Base-by-base conservation (phyloP, 2,113 vertebrate genomes). In the Datnioides undecimradiatus region DNA sequence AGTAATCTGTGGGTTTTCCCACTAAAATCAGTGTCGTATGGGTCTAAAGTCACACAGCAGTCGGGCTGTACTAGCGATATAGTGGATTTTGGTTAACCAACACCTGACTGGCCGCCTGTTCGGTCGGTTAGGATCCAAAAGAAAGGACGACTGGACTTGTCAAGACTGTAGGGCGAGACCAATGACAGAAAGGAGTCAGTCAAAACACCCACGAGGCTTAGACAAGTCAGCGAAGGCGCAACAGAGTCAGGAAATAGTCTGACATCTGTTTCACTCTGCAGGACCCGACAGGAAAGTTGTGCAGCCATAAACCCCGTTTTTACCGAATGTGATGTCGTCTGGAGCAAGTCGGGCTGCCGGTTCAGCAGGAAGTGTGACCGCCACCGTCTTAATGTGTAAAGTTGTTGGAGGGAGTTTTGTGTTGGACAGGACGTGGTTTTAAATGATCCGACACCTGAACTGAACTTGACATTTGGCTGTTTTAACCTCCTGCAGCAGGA, bases 301-400 rank as follows among this genome's bases (percentile, higher is more conserved):
- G 60, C 43, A 43, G 41, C 62, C 27, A 59, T 73, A 80, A 41
- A 25, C n/a, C 1, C n/a, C 23, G 9, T 4, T 71, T 49, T 76
- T 19, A 41, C 43, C 43, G 45, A 52, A 45, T 54, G 3, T 41
- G 27, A 34, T 68, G 13, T 60, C 45, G 52, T 38, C 38, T 17
- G 27, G 40, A 8, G 21, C 33, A 21, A 14, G 14, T 19, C 31
- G 43, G 17, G 25, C 38, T 43, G 19, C 19, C 23, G 3, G 23
- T 27, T 67, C 16, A 21, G 16, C 52, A 59, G 9, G 9, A 52
- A 29, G 13, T n/a, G n/a, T n/a, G n/a, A n/a, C n/a, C n/a, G n/a
- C n/a, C n/a, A n/a, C n/a, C 8, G 1, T 45, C 11, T 57, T 23
- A 11, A 36, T 40, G 52, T 49, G 16, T 6, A 40, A 19, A 57